Conservation (phyloP, 2,888 invertebrate species). For the Mesochorus sp. region DNA sequence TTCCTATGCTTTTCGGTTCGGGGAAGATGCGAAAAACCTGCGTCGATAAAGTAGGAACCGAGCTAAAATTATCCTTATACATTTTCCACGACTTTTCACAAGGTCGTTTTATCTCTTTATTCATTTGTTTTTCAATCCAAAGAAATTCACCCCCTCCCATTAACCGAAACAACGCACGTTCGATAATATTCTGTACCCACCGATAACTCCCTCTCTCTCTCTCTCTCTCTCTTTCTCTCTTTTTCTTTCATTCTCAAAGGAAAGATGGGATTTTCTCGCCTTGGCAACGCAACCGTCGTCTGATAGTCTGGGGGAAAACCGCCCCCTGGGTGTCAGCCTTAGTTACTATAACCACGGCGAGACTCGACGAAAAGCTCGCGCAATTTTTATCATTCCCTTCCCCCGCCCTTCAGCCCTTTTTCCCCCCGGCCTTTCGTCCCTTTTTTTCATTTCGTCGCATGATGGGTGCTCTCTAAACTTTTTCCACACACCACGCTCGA, state of each 20-base stretch:
- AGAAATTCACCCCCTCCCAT: neutral
- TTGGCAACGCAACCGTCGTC: conserved; percentile 55
- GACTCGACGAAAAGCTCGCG: conserved; percentile 19
- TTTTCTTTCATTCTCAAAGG: conserved; percentile 3
- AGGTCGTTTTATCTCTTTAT: too few species aligned
- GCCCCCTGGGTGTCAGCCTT: conserved; percentile 19
- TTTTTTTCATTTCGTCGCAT: neutral
- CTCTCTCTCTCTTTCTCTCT: neutral
- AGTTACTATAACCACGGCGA: conserved; percentile 33
- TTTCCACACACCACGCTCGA: neutral
- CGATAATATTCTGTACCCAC: conserved; percentile 44
- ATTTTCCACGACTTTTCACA: too few species aligned
- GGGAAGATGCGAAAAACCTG: too few species aligned
- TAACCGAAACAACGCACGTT: conserved; percentile 48
- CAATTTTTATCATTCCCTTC: neutral
- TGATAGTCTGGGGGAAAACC: conserved; percentile 7
- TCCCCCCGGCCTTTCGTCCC: too few species aligned
- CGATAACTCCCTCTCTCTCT: conserved; percentile 47
- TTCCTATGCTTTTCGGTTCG: too few species aligned
- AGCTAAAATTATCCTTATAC: too few species aligned
- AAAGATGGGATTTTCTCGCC: conserved; percentile 58
- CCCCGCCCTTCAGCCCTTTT: neutral
- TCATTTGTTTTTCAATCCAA: conserved; percentile 7
- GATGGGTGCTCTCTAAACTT: neutral
- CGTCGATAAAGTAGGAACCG: too few species aligned